These are phyloP conservation scores for Varanus salvator DNA, from an alignment of 2,113 vertebrate genomes.

Conservation along the genomic window DNA sequence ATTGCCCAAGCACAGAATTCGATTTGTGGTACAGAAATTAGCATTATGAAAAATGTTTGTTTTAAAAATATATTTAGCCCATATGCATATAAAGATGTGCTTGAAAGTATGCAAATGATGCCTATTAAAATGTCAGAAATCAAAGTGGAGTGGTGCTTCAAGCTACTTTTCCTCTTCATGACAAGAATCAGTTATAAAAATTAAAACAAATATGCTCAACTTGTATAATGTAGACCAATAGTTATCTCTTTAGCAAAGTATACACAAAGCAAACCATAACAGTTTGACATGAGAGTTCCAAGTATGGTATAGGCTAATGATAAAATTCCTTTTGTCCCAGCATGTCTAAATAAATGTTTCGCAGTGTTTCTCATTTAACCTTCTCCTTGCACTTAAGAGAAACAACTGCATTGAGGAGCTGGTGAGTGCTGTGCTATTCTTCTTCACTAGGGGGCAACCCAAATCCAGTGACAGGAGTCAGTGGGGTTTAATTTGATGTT, in stretches of 20 bases:
- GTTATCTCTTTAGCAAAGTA: neutral
- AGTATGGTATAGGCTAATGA: neutral
- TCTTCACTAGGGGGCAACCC: constrained; percentile 60
- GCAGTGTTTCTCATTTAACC: neutral
- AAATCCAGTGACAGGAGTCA: neutral
- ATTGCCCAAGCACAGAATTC: neutral
- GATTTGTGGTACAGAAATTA: neutral
- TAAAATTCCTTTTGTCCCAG: neutral
- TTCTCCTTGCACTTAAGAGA: neutral
- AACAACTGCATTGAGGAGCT: accelerated
- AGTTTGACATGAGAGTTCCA: neutral
- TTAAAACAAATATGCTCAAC: neutral
- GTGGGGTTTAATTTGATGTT: neutral
- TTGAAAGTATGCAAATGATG: neutral
- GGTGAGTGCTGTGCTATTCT: constrained; percentile 4
- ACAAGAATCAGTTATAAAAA: neutral
- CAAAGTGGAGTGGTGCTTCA: neutral
- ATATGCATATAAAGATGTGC: no score
- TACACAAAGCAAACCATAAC: neutral
- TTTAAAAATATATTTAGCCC: accelerated
- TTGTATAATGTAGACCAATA: neutral
- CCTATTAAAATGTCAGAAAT: neutral
- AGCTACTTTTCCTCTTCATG: neutral
- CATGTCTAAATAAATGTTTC: neutral
- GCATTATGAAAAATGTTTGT: neutral